These are phyloP conservation scores for Melangyna quadrimaculata DNA, from an alignment of 2,888 invertebrate species.

Conservation along the genomic window DNA sequence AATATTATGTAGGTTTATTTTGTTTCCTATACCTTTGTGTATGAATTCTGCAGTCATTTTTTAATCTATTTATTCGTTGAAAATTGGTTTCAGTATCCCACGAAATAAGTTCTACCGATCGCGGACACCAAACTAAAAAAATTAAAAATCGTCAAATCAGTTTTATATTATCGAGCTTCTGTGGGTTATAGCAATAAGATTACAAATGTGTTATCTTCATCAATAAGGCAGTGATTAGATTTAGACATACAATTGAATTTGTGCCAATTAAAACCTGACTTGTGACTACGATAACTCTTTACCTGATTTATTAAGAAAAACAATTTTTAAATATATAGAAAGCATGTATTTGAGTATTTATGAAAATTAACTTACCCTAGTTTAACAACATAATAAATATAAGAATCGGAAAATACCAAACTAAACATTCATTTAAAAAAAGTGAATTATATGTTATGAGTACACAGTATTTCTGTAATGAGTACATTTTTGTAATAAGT, in stretches of 20 bases:
- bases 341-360: not conserved
- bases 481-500: too few relatives aligned
- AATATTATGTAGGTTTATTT: not conserved
- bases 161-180: constrained; percentile 41
- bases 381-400: too few relatives aligned
- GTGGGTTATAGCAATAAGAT: constrained; percentile 5
- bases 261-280: constrained; percentile 86
- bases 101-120: not conserved
- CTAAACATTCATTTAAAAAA: too few relatives aligned
- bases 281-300: constrained; percentile 83
- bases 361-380: too few relatives aligned
- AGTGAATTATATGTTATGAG: too few relatives aligned
- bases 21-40: constrained; percentile 5
- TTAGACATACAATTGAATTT: constrained; percentile 83
- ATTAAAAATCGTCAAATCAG: not conserved
- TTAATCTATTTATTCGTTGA: not conserved
- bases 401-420: too few relatives aligned
- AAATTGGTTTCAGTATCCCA: not conserved
- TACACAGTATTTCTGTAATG: too few relatives aligned
- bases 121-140: constrained; percentile 1
- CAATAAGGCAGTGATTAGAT: constrained; percentile 12
- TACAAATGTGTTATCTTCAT: constrained; percentile 32
- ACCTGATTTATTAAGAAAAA: not conserved
- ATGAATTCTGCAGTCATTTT: not conserved
- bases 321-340: not conserved